Evolutionary conservation across 1,140 invertebrate species (phyloP).

Genomic region (Micrasema minimum): DNA sequence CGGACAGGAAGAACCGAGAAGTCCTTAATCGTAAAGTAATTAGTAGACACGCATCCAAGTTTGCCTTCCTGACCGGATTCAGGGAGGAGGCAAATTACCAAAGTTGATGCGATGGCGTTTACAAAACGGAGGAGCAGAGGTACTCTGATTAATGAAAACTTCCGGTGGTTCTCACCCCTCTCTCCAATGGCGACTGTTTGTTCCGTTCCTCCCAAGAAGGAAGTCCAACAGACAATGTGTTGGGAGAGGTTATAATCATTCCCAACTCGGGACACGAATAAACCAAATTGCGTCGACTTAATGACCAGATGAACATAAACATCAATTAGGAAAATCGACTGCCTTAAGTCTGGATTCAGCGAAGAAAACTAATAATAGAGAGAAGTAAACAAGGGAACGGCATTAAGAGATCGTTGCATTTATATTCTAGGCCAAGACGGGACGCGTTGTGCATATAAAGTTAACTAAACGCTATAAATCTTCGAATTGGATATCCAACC

Average conservation of each 20-base stretch:
- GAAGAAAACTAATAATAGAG: not conserved
- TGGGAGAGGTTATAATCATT: constrained; percentile 44
- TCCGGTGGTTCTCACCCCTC: constrained; percentile 24
- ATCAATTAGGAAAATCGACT: too few relatives aligned
- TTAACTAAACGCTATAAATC: constrained; percentile 15
- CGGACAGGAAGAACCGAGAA: not conserved
- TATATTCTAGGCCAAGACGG: not conserved
- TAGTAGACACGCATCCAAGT: constrained; percentile 31
- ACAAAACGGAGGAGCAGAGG: constrained; percentile 37
- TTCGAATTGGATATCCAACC: not conserved
- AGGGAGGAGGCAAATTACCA: constrained; percentile 44
- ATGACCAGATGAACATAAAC: not conserved
- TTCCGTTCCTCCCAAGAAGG: not conserved
- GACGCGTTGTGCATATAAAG: constrained; percentile 11
- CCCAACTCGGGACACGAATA: not conserved
- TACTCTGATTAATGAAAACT: constrained; percentile 48
- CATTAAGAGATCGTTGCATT: constrained; percentile 12
- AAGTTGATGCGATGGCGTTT: constrained; percentile 41
- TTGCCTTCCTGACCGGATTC: constrained; percentile 10
- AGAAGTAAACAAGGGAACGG: constrained; percentile 5
- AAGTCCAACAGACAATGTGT: constrained; percentile 23
- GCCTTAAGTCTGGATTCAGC: too few relatives aligned
- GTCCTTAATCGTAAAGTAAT: constrained; percentile 30
- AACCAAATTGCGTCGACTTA: not conserved
- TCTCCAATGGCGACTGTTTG: constrained; percentile 1